These are phyloP conservation scores for Pemphigus obesinymphae DNA, from an alignment of 1,140 invertebrate genomes.

Conservation along the genomic window DNA sequence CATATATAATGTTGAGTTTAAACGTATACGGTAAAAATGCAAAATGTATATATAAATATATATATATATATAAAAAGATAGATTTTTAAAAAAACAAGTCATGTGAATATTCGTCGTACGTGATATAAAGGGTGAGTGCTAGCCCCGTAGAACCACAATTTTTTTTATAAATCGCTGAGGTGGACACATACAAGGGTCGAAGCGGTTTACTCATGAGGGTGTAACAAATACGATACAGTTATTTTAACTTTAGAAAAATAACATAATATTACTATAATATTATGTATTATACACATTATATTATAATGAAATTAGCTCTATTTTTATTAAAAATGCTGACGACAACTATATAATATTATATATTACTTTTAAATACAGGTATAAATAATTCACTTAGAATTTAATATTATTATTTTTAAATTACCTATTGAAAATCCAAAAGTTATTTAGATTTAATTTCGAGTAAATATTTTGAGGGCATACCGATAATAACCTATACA, in stretches of 20 bases:
- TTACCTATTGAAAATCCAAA: no score
- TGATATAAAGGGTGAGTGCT: not conserved
- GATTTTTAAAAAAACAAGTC: conserved; percentile 27
- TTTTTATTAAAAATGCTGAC: no score
- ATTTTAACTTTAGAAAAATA: not conserved
- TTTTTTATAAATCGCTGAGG: not conserved
- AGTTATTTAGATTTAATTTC: no score
- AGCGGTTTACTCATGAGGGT: not conserved
- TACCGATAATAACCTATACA: no score
- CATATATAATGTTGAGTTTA: not conserved
- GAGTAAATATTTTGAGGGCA: no score
- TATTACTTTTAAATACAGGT: no score
- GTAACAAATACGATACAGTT: conserved; percentile 5
- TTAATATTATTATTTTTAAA: no score
- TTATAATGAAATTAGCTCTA: no score
- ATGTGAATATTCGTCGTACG: not conserved
- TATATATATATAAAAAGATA: no score
- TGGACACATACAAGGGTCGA: not conserved
- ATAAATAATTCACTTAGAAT: no score
- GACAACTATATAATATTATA: no score
- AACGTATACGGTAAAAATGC: not conserved
- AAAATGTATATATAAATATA: no score
- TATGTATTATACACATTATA: not conserved
- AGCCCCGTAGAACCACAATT: conserved; percentile 5
- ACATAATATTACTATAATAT: not conserved